phyloP scores from a whole-genome alignment of 2,113 vertebrate species.

The Spea multiplicata region DNA sequence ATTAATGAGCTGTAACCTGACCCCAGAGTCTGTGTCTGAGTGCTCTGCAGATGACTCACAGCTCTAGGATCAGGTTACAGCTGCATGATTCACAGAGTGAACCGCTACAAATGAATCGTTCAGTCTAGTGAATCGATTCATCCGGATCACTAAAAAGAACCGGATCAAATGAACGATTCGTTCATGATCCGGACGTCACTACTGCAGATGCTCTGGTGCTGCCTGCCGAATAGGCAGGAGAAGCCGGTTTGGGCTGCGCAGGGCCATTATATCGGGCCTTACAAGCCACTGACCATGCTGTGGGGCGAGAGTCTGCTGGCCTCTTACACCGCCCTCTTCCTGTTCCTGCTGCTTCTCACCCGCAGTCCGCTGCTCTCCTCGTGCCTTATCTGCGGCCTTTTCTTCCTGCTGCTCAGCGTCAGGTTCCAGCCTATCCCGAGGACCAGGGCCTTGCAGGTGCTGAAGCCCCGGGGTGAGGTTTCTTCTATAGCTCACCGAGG shows the following conservation, averaged over 20 bases:
- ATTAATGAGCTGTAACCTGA: too few relatives aligned
- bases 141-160: too few relatives aligned
- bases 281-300: conserved; percentile 58
- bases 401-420: conserved; percentile 70
- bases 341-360: conserved; percentile 65
- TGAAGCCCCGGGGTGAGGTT: conserved; percentile 66
- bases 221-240: not conserved
- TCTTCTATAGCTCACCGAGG: conserved; percentile 84
- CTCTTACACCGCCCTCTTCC: conserved; percentile 70
- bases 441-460: conserved; percentile 69
- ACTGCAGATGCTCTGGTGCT: too few relatives aligned
- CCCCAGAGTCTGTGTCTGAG: too few relatives aligned
- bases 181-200: too few relatives aligned
- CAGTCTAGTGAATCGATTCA: too few relatives aligned
- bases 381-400: conserved; percentile 69
- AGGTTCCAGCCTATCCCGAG: conserved; percentile 73
- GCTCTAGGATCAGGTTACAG: too few relatives aligned
- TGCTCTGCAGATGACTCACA: too few relatives aligned
- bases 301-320: conserved; percentile 67
- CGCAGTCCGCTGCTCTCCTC: conserved; percentile 74
- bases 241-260: not conserved
- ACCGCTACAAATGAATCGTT: too few relatives aligned
- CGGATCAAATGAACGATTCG: too few relatives aligned
- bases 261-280: conserved; percentile 25
- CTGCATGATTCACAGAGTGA: too few relatives aligned